Base-by-base conservation (phyloP, 2,888 invertebrate genomes). In the Chrysomela aeneicollis region DNA sequence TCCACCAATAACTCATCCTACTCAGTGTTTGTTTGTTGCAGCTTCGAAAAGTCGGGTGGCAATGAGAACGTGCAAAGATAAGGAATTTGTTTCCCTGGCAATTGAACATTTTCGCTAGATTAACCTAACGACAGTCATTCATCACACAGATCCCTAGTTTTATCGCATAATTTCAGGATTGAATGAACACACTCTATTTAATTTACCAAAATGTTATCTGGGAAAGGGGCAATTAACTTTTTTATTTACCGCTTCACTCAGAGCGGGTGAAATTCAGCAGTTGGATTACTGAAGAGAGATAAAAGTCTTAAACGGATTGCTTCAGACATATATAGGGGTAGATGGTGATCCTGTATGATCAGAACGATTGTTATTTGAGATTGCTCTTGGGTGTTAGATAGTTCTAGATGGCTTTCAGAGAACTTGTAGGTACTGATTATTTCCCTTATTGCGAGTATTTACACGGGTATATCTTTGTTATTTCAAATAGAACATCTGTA, bases 51-150 rank as follows among this genome's bases (percentile, higher is more conserved):
- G 46, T 15, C 17, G 46, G 26, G 26, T 46, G 12, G 46, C 30
- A 62, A 63, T 63, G 53, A 49, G 37, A 61, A 61, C 22, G 57
- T 17, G 51, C 10, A 37, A 52, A 70, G 73, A 73, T 74, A 72
- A 73, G 71, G 71, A 66, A 67, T 68, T 70, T 71, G 71, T 75
- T 75, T 72, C 70, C 74, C 68, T 69, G 66, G 64, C 74, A 74
- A 77, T 75, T 74, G 77, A 76, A 75, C 75, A 75, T 75, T 74
- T 71, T 74, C 74, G 72, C 69, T 74, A 74, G 75, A 76, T 77
- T 77, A 77, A 71, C 73, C 73, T 73, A 77, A 77, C 71, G 74
- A 70, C 73, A 63, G 66, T 65, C 76, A 76, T 77, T 77, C 74
- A 74, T 77, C 77, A 74, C 72, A 68, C 71, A 66, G 64, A 70